Evolutionary conservation across 2,113 vertebrate genomes (phyloP).

Genomic region (Megaceryle torquata): DNA sequence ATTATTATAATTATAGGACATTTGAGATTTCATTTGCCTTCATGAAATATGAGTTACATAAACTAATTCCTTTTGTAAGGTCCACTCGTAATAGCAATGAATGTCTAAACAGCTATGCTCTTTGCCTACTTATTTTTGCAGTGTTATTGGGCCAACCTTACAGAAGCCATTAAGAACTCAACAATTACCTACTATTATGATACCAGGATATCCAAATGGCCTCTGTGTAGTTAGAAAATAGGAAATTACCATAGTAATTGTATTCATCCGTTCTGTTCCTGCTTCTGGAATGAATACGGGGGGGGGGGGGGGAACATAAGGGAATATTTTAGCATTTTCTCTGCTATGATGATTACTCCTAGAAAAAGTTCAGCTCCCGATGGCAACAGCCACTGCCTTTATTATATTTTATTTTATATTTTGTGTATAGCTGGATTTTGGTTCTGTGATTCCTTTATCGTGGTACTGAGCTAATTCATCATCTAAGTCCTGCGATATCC

Average conservation of each 20-base stretch:
- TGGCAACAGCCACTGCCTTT: not conserved
- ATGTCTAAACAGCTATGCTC: constrained; percentile 3
- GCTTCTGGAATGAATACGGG: not conserved
- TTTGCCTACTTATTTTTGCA: constrained; percentile 42
- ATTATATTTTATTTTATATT: not conserved
- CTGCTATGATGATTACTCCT: not conserved
- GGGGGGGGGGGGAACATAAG: not conserved
- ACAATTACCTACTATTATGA: constrained; percentile 33
- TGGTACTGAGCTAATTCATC: not conserved
- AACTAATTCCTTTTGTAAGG: constrained; percentile 25
- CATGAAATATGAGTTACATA: constrained; percentile 40
- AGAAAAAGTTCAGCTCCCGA: not conserved
- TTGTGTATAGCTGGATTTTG: not conserved
- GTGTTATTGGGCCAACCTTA: not conserved
- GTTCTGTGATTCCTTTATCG: not conserved
- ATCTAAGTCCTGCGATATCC: not conserved
- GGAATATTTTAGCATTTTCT: not conserved
- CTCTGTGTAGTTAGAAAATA: constrained; percentile 2
- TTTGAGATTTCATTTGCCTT: constrained; percentile 53
- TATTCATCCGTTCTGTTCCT: not conserved
- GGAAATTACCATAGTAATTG: constrained; percentile 36
- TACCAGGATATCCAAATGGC: constrained; percentile 10
- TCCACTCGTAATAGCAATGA: not conserved
- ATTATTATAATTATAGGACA: constrained; percentile 59
- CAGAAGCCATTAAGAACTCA: constrained; percentile 25